phyloP scores from a whole-genome alignment of 2,888 invertebrate genomes.

The Rhingia rostrata region DNA sequence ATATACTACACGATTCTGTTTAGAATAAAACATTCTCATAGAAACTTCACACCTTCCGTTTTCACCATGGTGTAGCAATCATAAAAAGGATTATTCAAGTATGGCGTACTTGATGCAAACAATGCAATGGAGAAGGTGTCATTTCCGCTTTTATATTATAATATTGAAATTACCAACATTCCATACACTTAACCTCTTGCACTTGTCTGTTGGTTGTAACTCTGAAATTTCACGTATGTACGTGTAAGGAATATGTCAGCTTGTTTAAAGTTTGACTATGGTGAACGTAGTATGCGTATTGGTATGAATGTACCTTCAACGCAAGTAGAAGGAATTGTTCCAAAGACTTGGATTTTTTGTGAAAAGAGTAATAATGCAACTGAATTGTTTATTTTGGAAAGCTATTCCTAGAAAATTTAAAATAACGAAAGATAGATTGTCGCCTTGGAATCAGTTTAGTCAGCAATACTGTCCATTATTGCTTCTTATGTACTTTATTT shows the following conservation, averaged over 20 bases:
- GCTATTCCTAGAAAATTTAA: too few relatives aligned
- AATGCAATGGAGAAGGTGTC: constrained; percentile 42
- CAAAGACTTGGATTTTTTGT: not conserved
- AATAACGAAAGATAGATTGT: too few relatives aligned
- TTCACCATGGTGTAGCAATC: constrained; percentile 36
- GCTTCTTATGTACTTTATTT: not conserved
- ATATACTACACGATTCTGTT: constrained; percentile 21
- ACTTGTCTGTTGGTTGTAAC: constrained; percentile 4
- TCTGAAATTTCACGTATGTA: constrained; percentile 16
- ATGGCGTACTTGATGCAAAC: constrained; percentile 61
- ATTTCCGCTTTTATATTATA: constrained; percentile 41
- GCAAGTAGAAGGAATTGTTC: not conserved
- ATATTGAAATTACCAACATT: constrained; percentile 44
- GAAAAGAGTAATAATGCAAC: too few relatives aligned
- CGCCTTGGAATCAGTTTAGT: too few relatives aligned
- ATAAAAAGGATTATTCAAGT: constrained; percentile 63
- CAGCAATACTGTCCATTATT: too few relatives aligned
- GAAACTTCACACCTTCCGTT: constrained; percentile 30
- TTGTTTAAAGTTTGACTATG: not conserved
- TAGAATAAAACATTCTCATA: constrained; percentile 25
- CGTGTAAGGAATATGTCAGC: constrained; percentile 22
- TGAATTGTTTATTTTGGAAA: too few relatives aligned
- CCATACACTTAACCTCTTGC: constrained; percentile 33
- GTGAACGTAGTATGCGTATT: constrained; percentile 15
- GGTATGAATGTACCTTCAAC: not conserved